Conservation (phyloP, 2,113 vertebrate genomes). For the Turnix velox region DNA sequence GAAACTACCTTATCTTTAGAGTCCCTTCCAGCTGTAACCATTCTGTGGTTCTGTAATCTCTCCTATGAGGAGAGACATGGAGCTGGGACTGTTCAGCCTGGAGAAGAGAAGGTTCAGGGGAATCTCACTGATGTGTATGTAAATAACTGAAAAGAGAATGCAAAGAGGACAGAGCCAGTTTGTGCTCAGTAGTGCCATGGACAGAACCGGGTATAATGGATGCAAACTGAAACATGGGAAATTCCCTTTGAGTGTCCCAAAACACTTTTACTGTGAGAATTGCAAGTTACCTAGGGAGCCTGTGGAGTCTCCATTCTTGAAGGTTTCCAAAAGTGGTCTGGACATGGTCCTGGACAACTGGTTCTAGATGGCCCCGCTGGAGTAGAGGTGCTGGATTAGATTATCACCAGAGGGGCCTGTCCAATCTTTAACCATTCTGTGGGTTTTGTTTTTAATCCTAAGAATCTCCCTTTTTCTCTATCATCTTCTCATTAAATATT, state of each 20-base stretch:
- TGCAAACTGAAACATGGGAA: rapidly evolving
- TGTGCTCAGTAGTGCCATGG: background rate
- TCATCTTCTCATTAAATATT: background rate
- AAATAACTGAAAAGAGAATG: background rate
- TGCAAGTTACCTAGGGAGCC: background rate
- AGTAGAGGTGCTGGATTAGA: background rate
- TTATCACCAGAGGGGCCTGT: background rate
- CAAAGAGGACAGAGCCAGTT: background rate
- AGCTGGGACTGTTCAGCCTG: background rate
- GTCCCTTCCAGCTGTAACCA: background rate
- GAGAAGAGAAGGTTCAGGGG: background rate
- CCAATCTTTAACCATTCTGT: background rate
- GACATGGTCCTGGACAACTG: background rate
- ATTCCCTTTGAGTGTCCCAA: background rate
- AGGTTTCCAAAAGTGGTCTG: background rate
- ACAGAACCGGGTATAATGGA: background rate
- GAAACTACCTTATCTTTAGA: background rate
- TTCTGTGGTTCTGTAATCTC: background rate
- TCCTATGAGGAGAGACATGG: background rate
- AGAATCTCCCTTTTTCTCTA: background rate
- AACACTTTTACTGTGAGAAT: background rate
- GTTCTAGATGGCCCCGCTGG: background rate
- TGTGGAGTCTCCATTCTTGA: background rate
- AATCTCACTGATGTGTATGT: background rate
- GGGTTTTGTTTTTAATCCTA: background rate